phyloP scores from a whole-genome alignment of 1,140 invertebrate genomes.

The Caenorhabditis briggsae region DNA sequence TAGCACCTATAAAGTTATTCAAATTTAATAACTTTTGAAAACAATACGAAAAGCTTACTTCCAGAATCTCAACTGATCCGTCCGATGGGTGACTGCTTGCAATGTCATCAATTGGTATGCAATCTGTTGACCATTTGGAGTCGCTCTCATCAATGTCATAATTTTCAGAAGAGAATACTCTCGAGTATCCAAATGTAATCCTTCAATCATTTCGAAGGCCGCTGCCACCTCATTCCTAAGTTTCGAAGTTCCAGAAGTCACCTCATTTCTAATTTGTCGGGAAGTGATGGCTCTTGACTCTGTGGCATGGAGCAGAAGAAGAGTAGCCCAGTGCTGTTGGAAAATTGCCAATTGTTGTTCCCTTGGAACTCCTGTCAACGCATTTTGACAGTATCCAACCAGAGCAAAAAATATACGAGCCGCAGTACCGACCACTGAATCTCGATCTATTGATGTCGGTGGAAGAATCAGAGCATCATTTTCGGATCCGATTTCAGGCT shows the following conservation, averaged over 20 bases:
- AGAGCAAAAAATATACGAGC: slow-evolving; percentile 59
- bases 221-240: slow-evolving; percentile 28
- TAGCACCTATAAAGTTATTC: slow-evolving; percentile 24
- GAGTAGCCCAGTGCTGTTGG: slow-evolving; percentile 39
- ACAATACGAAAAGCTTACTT: slow-evolving; percentile 9
- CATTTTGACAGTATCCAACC: slow-evolving; percentile 39
- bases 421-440: slow-evolving; percentile 52
- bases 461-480: slow-evolving; percentile 24
- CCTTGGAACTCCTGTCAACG: not conserved
- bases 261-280: slow-evolving; percentile 26
- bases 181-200: slow-evolving; percentile 19
- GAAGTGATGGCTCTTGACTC: slow-evolving; percentile 44
- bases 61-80: slow-evolving; percentile 36
- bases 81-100: slow-evolving; percentile 35
- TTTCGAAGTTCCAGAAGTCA: slow-evolving; percentile 1
- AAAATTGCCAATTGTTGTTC: slow-evolving; percentile 28
- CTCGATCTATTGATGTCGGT: slow-evolving; percentile 2
- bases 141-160: slow-evolving; percentile 18
- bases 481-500: slow-evolving; percentile 62
- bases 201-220: slow-evolving; percentile 48
- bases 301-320: not conserved
- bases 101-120: slow-evolving; percentile 45
- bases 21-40: not conserved
- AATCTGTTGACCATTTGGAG: not conserved
- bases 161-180: slow-evolving; percentile 42